Evolutionary conservation across 2,113 vertebrate genomes (phyloP), one percentile per base, ranked within the genome.

Genomic region (Anseranas semipalmata): DNA sequence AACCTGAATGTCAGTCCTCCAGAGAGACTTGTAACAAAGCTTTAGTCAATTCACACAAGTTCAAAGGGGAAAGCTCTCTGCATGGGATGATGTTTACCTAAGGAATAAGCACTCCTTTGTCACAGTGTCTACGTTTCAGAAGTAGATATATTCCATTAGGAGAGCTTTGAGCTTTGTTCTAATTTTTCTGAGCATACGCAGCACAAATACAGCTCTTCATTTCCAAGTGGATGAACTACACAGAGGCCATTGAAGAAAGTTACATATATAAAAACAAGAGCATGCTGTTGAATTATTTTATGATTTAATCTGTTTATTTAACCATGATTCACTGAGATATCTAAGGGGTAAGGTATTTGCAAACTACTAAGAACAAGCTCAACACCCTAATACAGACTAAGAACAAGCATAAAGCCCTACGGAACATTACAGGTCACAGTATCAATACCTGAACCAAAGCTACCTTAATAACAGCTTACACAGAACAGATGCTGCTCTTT

Each of bases 31-130:
- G n/a, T 12, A 82, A 48, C 75, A 98, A 97, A 98, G 97, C 97
- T 67, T 58, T 43, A 66, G 89, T 35, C 86, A 65, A 5, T 81
- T 84, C 87, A 88, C 93, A 16, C 30, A 30, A 87, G 97, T 97
- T 98, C 97, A 98, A 98, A 97, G 66, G 89, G 91, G 78, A 83
- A 27, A 95, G 67, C 95, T 97, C 87, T 96, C 88, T 60, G 68
- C 63, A 71, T 90, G 82, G 87, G 32, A 93, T 94, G 96, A 92
- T 93, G 89, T 73, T 97, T 89, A 78, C 84, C 89, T 78, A 84
- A 83, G 62, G 77, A 66, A 85, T 66, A 70, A 83, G 46, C 75
- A 67, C 16, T 75, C 45, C n/a, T 63, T 82, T 83, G 59, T 75
- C 43, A 27, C 37, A 8, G 28, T 60, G 28, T 15, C 30, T 33